These are phyloP conservation scores for Amblyjoppa proteus DNA, from an alignment of 2,888 invertebrate genomes.

Conservation along the genomic window DNA sequence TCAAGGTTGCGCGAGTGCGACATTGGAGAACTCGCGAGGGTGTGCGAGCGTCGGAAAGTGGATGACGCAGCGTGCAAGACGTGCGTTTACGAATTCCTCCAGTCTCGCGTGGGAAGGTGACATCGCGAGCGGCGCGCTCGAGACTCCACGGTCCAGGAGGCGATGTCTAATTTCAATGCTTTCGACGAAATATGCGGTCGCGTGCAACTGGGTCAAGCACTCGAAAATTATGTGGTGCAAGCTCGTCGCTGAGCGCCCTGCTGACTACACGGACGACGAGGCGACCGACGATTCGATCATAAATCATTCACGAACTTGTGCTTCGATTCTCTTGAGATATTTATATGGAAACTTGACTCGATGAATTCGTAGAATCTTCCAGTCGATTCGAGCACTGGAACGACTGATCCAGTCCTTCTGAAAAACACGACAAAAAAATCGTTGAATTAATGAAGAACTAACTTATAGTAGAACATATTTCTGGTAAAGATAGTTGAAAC, in stretches of 20 bases:
- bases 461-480: too few species aligned
- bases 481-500: too few species aligned
- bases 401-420: too few species aligned
- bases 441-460: too few species aligned
- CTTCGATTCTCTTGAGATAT: not conserved
- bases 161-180: conserved; percentile 51
- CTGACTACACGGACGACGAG: not conserved
- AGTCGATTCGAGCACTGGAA: not conserved
- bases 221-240: conserved; percentile 61
- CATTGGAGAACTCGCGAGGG: conserved; percentile 30
- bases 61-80: conserved; percentile 17
- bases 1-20: conserved; percentile 39
- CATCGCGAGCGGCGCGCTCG: conserved; percentile 13
- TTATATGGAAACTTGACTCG: not conserved
- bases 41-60: conserved; percentile 9
- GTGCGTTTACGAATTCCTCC: conserved; percentile 38
- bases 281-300: not conserved
- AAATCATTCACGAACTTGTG: not conserved
- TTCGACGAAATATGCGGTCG: conserved; percentile 51
- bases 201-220: conserved; percentile 62
- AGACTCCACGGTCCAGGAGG: conserved; percentile 35
- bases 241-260: conserved; percentile 22
- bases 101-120: conserved; percentile 35
- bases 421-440: too few species aligned
- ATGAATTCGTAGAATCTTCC: not conserved